These are phyloP conservation scores for Himalopsyche kuldschensis DNA, from an alignment of 2,888 invertebrate species.

Conservation along the genomic window DNA sequence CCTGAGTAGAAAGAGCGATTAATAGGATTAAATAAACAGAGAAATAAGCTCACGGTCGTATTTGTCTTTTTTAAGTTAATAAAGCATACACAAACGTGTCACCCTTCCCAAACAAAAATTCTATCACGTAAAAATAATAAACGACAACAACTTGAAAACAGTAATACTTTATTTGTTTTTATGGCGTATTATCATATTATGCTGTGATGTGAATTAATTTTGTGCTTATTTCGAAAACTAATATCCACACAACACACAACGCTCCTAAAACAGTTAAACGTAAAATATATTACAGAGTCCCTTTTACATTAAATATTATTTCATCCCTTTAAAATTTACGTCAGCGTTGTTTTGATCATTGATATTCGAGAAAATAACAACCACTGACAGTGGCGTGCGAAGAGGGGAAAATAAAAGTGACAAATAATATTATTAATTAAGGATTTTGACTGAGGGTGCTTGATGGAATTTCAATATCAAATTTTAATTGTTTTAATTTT, in stretches of 20 bases:
- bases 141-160: not conserved
- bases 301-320: not conserved
- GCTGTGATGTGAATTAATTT: not conserved
- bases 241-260: not conserved
- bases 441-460: too few species aligned
- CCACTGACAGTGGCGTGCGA: not conserved
- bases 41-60: too few species aligned
- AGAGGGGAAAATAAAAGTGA: not conserved
- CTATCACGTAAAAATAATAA: not conserved
- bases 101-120: not conserved
- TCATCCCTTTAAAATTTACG: not conserved
- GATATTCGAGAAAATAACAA: not conserved
- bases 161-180: not conserved
- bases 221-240: not conserved
- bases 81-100: too few species aligned
- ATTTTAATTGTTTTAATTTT: too few species aligned
- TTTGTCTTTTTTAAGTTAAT: too few species aligned
- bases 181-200: not conserved
- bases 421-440: too few species aligned
- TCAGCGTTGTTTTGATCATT: not conserved
- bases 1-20: too few species aligned
- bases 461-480: too few species aligned
- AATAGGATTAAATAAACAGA: too few species aligned
- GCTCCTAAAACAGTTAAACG: not conserved
- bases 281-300: not conserved